Percentiles rank a stretch among this genome's conserved stretches.
Conservation (phyloP, 2,888 invertebrate species). For the Campoplex capitator region DNA sequence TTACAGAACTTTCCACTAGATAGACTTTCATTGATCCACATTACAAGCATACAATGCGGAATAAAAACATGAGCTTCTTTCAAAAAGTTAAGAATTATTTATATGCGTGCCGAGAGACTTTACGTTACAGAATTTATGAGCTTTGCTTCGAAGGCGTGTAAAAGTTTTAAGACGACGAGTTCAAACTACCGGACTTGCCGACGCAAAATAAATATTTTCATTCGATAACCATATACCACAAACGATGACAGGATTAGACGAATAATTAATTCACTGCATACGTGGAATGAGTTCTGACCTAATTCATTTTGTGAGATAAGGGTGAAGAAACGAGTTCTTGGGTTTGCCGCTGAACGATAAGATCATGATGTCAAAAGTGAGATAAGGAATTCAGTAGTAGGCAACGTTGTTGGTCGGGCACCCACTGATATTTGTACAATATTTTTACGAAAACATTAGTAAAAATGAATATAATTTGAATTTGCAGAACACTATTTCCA, state of each 20-base stretch:
- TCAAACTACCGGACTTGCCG: background rate
- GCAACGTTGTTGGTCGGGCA: background rate
- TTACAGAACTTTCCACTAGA: constrained; percentile 24
- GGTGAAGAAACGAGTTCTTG: background rate
- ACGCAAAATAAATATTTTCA: background rate
- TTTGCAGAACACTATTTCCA: background rate
- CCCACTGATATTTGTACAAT: background rate
- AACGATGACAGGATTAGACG: background rate
- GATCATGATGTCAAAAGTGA: background rate
- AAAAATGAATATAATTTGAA: background rate
- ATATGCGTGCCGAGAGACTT: background rate
- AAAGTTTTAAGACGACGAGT: background rate
- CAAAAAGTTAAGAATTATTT: background rate
- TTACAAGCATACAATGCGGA: background rate
- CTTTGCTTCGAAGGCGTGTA: background rate
- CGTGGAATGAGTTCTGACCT: background rate
- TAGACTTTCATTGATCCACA: constrained; percentile 1
- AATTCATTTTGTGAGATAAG: background rate
- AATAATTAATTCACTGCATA: background rate
- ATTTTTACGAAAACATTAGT: background rate
- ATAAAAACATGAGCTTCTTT: background rate
- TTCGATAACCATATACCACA: background rate
- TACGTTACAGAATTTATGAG: background rate
- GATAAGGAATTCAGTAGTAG: background rate
- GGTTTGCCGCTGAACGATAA: background rate